Percentiles rank a stretch among this genome's conserved stretches.
phyloP scores from a whole-genome alignment of 2,113 vertebrate species.

The Lepisosteus oculatus region DNA sequence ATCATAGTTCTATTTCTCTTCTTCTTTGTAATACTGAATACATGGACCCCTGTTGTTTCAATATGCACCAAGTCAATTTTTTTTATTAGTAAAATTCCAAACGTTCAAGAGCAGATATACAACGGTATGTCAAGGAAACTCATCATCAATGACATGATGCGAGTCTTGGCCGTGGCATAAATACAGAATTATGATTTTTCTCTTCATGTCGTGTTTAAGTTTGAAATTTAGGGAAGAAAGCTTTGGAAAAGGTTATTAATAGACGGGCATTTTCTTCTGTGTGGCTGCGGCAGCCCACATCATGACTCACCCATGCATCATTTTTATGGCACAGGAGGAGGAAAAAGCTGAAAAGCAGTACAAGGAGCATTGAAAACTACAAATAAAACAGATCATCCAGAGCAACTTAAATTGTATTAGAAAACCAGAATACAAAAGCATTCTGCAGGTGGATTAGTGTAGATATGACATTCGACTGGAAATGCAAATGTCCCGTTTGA shows the following conservation, averaged over 20 bases:
- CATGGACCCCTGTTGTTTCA: slow-evolving; percentile 30
- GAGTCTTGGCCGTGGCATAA: slow-evolving; percentile 31
- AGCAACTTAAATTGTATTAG: too few relatives aligned
- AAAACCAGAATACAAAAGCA: too few relatives aligned
- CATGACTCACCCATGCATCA: slow-evolving; percentile 50
- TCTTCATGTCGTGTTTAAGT: slow-evolving; percentile 31
- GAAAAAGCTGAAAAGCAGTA: slow-evolving; percentile 1
- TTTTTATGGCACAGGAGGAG: slow-evolving; percentile 33
- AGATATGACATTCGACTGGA: too few relatives aligned
- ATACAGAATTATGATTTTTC: slow-evolving; percentile 45
- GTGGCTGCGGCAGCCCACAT: slow-evolving; percentile 28
- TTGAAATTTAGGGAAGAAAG: too few relatives aligned
- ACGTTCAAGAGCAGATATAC: slow-evolving; percentile 44
- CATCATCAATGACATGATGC: slow-evolving; percentile 46
- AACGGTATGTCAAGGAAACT: slow-evolving; percentile 42
- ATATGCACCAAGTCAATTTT: slow-evolving; percentile 48
- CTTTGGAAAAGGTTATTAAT: slow-evolving; percentile 46
- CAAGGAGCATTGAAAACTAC: too few relatives aligned
- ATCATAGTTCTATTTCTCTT: slow-evolving; percentile 63
- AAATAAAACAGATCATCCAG: too few relatives aligned
- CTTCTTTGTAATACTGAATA: slow-evolving; percentile 46
- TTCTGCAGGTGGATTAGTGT: too few relatives aligned
- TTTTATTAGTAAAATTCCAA: slow-evolving; percentile 63
- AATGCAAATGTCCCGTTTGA: too few relatives aligned
- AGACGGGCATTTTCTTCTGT: slow-evolving; percentile 54